Evolutionary conservation across 2,888 invertebrate species (phyloP).

Genomic region (Sturmia bella): DNA sequence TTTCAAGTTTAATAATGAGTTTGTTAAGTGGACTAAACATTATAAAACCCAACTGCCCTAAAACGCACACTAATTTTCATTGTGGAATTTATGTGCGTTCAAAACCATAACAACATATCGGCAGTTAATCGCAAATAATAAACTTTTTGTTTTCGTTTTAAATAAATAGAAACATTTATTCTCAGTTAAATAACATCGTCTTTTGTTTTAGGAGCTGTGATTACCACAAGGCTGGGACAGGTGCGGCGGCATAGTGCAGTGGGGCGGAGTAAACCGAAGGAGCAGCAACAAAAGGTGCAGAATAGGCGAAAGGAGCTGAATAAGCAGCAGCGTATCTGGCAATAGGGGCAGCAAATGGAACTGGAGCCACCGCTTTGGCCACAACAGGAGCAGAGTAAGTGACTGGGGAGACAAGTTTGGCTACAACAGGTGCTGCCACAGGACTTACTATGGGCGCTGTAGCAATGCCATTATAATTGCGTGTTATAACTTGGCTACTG

Average conservation of each 20-base stretch:
- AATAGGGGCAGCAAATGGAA: background rate
- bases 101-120: no score
- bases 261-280: constrained; percentile 11
- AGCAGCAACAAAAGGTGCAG: background rate
- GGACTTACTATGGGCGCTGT: constrained; percentile 72
- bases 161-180: background rate
- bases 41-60: no score
- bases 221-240: background rate
- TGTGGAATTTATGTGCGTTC: no score
- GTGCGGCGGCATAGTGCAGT: background rate
- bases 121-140: no score
- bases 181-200: no score
- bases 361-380: no score
- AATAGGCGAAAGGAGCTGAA: constrained; percentile 29
- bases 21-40: no score
- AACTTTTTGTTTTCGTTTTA: no score
- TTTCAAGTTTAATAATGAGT: no score
- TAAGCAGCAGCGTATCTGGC: constrained; percentile 23
- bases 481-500: constrained; percentile 75
- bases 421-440: constrained; percentile 48
- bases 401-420: background rate
- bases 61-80: no score
- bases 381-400: background rate
- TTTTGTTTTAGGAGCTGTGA: no score
- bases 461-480: constrained; percentile 73